Evolutionary conservation across 2,797 vertebrate genomes (phyloP).

Genomic region (Delichon dasypus): DNA sequence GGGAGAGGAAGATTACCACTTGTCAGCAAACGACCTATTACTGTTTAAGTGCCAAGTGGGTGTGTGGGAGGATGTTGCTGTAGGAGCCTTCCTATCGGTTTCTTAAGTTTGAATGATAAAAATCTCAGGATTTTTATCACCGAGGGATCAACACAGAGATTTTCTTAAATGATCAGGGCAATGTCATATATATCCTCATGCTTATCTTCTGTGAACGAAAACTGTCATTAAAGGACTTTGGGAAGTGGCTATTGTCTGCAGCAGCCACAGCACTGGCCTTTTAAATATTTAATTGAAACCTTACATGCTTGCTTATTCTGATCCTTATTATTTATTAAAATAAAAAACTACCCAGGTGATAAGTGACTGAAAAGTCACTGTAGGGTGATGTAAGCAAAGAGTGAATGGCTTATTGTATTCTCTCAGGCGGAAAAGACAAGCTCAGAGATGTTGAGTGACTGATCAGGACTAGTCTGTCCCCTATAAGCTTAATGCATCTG

Average conservation of each 20-base stretch:
- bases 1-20: background rate
- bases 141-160: background rate
- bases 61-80: background rate
- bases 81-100: background rate
- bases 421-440: background rate
- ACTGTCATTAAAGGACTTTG: background rate
- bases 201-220: background rate
- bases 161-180: background rate
- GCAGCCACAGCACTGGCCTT: background rate
- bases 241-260: background rate
- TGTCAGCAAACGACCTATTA: background rate
- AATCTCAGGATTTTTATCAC: background rate
- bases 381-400: background rate
- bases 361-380: background rate
- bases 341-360: background rate
- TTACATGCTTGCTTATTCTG: background rate
- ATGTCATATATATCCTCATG: background rate
- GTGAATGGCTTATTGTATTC: background rate
- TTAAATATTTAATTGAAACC: background rate
- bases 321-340: background rate
- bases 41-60: background rate
- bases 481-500: background rate
- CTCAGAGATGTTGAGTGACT: background rate
- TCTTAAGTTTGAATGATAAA: constrained; percentile 1
- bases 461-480: background rate